Conservation (phyloP, 2,113 vertebrate species). For the Lampris incognitus region DNA sequence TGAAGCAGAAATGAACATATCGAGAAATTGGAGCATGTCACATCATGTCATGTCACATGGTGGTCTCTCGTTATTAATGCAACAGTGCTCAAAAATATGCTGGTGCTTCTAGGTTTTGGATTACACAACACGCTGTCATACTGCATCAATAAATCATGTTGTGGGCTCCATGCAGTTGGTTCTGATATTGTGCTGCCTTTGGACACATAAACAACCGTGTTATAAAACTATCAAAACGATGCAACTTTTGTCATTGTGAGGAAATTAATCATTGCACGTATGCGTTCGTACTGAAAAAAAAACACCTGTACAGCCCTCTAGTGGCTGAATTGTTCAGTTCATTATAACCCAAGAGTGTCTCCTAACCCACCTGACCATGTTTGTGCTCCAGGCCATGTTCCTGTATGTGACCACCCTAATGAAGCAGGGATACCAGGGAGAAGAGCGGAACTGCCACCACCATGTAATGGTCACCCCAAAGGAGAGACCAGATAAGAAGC, state of each 20-base stretch:
- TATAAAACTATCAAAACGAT: too few species aligned
- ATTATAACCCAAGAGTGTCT: background rate
- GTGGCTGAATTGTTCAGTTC: background rate
- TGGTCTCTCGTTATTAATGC: background rate
- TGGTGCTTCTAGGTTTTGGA: background rate
- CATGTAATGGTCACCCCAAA: conserved; percentile 54
- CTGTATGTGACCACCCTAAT: conserved; percentile 79
- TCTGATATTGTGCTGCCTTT: too few species aligned
- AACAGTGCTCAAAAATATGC: background rate
- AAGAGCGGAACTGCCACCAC: conserved; percentile 65
- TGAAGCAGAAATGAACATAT: conserved; percentile 31
- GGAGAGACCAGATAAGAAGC: conserved; percentile 77
- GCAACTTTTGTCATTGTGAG: too few species aligned
- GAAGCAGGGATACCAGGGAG: conserved; percentile 77
- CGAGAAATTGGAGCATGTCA: conserved; percentile 33
- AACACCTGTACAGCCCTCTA: background rate
- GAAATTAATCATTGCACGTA: too few species aligned
- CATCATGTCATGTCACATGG: conserved; percentile 26
- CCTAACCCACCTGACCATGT: background rate
- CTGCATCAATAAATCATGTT: background rate
- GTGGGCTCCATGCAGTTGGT: background rate
- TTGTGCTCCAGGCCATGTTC: conserved; percentile 77
- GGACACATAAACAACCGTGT: too few species aligned
- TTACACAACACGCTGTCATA: too few species aligned
- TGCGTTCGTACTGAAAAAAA: background rate